Conservation (phyloP, 2,888 invertebrate species). For the Brachypalpus laphriformis region DNA sequence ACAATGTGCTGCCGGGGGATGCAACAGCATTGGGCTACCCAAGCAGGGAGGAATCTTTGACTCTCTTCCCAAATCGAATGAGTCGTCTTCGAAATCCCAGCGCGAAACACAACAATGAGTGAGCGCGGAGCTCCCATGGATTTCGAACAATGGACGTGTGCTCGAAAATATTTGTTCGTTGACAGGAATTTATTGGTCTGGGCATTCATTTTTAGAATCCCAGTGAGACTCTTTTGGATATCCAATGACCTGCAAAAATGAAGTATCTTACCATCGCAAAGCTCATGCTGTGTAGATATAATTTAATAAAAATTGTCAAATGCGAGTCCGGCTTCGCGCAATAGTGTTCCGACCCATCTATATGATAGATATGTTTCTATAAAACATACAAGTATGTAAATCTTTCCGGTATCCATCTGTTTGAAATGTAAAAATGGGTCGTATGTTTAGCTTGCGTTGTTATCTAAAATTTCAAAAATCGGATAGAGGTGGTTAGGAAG, state of each 20-base stretch:
- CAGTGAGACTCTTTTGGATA: conserved; percentile 28
- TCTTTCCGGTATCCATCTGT: too few relatives aligned
- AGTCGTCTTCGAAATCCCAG: conserved; percentile 54
- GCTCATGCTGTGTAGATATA: conserved; percentile 44
- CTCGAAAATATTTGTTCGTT: conserved; percentile 75
- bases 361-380: too few relatives aligned
- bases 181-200: conserved; percentile 76
- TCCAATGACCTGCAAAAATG: conserved; percentile 39
- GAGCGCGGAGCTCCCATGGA: conserved; percentile 62
- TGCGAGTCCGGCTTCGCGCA: too few relatives aligned
- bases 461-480: too few relatives aligned
- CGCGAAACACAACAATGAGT: conserved; percentile 33
- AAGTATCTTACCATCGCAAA: conserved; percentile 19
- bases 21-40: conserved; percentile 9
- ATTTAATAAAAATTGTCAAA: too few relatives aligned
- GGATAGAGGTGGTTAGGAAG: too few relatives aligned
- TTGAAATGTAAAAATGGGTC: too few relatives aligned
- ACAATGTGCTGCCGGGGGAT: conserved; percentile 9
- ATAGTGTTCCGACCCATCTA: too few relatives aligned
- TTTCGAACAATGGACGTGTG: conserved; percentile 75
- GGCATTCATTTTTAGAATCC: conserved; percentile 54
- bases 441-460: too few relatives aligned
- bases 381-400: too few relatives aligned
- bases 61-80: conserved; percentile 58
- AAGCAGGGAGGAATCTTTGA: conserved; percentile 63